phyloP scores from a whole-genome alignment of 2,797 vertebrate genomes.

The Sebastes matsubarae region DNA sequence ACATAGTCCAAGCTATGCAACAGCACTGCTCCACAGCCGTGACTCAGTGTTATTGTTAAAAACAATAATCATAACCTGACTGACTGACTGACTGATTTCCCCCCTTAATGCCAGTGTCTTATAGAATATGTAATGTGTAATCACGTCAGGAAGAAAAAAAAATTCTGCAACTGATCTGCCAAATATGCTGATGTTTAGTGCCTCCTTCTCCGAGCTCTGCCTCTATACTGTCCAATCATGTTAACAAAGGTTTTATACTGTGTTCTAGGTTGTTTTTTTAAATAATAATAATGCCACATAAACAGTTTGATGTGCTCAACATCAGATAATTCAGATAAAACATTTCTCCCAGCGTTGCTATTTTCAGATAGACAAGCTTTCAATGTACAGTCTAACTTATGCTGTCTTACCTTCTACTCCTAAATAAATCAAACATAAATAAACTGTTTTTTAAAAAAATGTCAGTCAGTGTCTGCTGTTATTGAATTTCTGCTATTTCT shows the following conservation, averaged over 20 bases:
- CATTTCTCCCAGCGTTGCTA: slow-evolving; percentile 9
- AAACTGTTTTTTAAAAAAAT: slow-evolving; percentile 34
- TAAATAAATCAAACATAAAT: slow-evolving; percentile 72
- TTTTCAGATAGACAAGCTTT: slow-evolving; percentile 35
- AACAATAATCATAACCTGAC: not conserved
- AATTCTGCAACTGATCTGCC: slow-evolving; percentile 39
- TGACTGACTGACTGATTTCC: not conserved
- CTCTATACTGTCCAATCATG: slow-evolving; percentile 25
- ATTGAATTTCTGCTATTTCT: not conserved
- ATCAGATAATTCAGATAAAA: not conserved
- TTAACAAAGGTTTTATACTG: slow-evolving; percentile 39
- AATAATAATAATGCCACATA: slow-evolving; percentile 10
- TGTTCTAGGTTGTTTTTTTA: slow-evolving; percentile 11
- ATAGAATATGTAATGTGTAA: slow-evolving; percentile 13
- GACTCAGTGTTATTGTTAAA: not conserved
- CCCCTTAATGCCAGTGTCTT: slow-evolving; percentile 21
- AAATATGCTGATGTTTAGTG: slow-evolving; percentile 55
- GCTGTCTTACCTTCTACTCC: slow-evolving; percentile 67
- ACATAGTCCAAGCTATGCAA: slow-evolving; percentile 39
- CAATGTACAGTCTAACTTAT: slow-evolving; percentile 77
- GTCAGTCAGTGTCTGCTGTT: not conserved
- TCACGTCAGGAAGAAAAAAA: slow-evolving; percentile 28
- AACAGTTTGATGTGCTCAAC: slow-evolving; percentile 3
- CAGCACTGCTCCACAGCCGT: slow-evolving; percentile 11
- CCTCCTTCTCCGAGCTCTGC: slow-evolving; percentile 42